A percentile compares a stretch with the other conserved stretches of the same genome.
phyloP scores from a whole-genome alignment of 2,888 invertebrate species.

The Minunthozetes semirufus region DNA sequence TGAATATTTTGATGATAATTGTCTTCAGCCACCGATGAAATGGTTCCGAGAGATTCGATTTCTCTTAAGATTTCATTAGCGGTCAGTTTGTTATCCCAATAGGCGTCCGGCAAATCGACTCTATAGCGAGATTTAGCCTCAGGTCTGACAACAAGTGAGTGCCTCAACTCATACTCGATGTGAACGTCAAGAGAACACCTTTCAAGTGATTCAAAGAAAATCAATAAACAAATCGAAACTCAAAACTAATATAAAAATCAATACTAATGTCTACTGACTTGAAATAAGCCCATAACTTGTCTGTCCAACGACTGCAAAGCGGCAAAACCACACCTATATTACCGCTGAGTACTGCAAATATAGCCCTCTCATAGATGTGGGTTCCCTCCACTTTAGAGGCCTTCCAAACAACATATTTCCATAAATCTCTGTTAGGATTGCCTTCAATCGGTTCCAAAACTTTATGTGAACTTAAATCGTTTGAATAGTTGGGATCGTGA shows the following conservation, averaged over 20 bases:
- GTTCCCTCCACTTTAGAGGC: conserved; percentile 47
- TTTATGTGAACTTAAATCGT: conserved; percentile 39
- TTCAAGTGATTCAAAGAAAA: background rate
- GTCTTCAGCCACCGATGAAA: conserved; percentile 46
- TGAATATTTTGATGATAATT: conserved; percentile 57
- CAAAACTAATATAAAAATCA: background rate
- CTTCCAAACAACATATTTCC: conserved; percentile 56
- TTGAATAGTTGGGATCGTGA: conserved; percentile 69
- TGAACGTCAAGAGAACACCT: conserved; percentile 57
- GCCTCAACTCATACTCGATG: conserved; percentile 70
- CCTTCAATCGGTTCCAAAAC: conserved; percentile 62
- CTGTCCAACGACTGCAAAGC: conserved; percentile 75
- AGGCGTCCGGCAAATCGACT: conserved; percentile 43
- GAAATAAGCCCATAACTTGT: conserved; percentile 75
- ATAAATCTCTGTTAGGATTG: conserved; percentile 60
- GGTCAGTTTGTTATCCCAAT: conserved; percentile 43
- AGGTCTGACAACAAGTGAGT: conserved; percentile 50
- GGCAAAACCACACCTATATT: conserved; percentile 68
- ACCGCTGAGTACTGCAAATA: conserved; percentile 73
- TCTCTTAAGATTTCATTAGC: conserved; percentile 36
- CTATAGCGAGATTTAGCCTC: conserved; percentile 44
- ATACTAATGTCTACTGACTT: conserved; percentile 54
- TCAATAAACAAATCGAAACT: background rate
- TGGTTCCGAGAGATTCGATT: conserved; percentile 27
- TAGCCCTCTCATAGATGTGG: conserved; percentile 54